phyloP scores from a whole-genome alignment of 1,140 invertebrate genomes.

The Venturia canescens region DNA sequence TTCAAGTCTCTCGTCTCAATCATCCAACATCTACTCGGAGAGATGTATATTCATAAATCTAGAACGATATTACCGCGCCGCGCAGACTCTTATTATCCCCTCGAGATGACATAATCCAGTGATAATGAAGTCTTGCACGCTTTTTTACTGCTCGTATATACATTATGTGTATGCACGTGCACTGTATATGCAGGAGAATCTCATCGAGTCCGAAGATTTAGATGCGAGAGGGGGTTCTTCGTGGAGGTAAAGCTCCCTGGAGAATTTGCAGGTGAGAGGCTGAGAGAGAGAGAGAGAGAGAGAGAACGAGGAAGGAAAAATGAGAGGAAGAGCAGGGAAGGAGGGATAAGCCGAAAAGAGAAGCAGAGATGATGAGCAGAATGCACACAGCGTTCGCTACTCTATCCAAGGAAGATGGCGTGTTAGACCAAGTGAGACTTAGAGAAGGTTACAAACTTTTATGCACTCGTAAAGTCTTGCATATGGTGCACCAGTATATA shows the following conservation, averaged over 20 bases:
- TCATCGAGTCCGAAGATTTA: not conserved
- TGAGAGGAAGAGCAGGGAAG: not conserved
- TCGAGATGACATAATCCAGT: slow-evolving; percentile 16
- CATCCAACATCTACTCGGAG: not conserved
- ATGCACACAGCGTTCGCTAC: not conserved
- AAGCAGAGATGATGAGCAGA: slow-evolving; percentile 37
- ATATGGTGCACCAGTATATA: slow-evolving; percentile 52
- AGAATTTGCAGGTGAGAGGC: not conserved
- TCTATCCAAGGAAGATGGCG: slow-evolving; percentile 18
- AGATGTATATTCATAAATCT: not conserved
- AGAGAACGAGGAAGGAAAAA: too few relatives aligned
- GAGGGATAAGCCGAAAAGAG: slow-evolving; percentile 25
- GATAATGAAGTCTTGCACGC: not conserved
- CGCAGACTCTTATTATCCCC: not conserved
- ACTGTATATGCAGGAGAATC: not conserved
- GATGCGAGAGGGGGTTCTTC: not conserved
- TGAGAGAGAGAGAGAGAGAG: too few relatives aligned
- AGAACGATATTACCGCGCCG: not conserved
- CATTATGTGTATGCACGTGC: slow-evolving; percentile 5
- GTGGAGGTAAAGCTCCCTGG: not conserved
- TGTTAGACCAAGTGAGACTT: slow-evolving; percentile 28
- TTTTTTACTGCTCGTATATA: not conserved
- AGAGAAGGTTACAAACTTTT: slow-evolving; percentile 41
- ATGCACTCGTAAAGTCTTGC: slow-evolving; percentile 53
- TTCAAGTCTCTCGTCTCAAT: not conserved